Conservation (phyloP, 1,140 invertebrate genomes). For the Phocides pigmalion region DNA sequence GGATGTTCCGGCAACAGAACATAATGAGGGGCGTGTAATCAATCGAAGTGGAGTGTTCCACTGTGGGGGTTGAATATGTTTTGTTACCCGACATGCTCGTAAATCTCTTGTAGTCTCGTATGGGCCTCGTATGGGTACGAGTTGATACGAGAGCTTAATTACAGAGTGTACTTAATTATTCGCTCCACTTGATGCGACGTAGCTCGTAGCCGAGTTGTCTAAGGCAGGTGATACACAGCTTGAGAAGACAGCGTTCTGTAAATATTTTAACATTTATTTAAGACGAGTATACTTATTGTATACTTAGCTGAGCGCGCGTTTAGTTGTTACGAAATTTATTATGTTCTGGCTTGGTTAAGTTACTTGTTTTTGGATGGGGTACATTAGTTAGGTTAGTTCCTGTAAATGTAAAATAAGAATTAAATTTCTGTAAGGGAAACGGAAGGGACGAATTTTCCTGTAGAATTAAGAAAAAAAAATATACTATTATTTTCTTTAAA, state of each 20-base stretch:
- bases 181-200: constrained; percentile 16
- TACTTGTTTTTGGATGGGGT: no score
- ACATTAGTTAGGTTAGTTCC: no score
- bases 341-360: not conserved
- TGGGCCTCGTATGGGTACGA: constrained; percentile 4
- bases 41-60: not conserved
- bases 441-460: no score
- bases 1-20: not conserved
- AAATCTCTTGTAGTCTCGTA: not conserved
- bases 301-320: not conserved
- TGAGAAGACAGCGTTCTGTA: not conserved
- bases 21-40: not conserved
- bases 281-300: not conserved
- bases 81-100: constrained; percentile 5
- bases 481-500: no score
- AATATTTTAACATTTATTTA: not conserved
- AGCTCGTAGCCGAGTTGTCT: not conserved
- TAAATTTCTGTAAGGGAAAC: no score
- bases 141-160: constrained; percentile 6
- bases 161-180: constrained; percentile 20
- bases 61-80: not conserved
- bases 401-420: no score
- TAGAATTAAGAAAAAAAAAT: no score
- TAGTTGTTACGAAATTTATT: no score
- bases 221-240: not conserved